These are phyloP conservation scores for Rissa tridactyla DNA, from an alignment of 2,113 vertebrate species.

Conservation along the genomic window DNA sequence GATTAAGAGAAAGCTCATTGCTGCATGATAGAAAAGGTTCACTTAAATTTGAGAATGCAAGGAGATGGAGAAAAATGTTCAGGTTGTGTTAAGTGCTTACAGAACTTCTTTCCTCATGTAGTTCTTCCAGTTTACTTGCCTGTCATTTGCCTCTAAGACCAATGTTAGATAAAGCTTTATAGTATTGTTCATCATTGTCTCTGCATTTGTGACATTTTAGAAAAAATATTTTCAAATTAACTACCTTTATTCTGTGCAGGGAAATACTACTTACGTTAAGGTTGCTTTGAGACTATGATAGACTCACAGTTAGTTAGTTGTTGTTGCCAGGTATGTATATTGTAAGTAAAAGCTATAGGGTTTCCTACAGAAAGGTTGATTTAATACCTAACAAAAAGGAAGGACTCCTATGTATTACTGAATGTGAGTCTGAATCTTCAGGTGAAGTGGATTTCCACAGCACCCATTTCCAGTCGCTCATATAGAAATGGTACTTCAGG, in stretches of 20 bases:
- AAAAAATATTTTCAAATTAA: slow-evolving; percentile 29
- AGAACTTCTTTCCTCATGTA: neutral
- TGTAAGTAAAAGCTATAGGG: slow-evolving; percentile 10
- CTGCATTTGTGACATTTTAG: neutral
- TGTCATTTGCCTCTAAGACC: neutral
- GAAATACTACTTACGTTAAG: neutral
- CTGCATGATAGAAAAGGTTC: neutral
- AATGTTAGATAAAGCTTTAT: neutral
- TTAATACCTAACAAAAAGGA: neutral
- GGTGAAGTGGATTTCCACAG: neutral
- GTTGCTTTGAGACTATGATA: slow-evolving; percentile 1
- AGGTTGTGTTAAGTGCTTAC: neutral
- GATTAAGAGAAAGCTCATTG: neutral
- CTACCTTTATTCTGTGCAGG: slow-evolving; percentile 26
- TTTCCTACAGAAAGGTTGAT: slow-evolving; percentile 1
- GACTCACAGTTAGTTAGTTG: slow-evolving; percentile 32
- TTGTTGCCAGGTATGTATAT: neutral
- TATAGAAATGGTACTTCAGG: neutral
- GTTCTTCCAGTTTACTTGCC: neutral
- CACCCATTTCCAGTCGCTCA: neutral
- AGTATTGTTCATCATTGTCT: neutral
- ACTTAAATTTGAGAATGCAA: fast-evolving
- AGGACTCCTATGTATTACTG: neutral
- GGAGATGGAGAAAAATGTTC: neutral
- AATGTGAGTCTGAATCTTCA: neutral